Conservation (phyloP, 2,888 invertebrate species). For the Falcaria lacertinaria region DNA sequence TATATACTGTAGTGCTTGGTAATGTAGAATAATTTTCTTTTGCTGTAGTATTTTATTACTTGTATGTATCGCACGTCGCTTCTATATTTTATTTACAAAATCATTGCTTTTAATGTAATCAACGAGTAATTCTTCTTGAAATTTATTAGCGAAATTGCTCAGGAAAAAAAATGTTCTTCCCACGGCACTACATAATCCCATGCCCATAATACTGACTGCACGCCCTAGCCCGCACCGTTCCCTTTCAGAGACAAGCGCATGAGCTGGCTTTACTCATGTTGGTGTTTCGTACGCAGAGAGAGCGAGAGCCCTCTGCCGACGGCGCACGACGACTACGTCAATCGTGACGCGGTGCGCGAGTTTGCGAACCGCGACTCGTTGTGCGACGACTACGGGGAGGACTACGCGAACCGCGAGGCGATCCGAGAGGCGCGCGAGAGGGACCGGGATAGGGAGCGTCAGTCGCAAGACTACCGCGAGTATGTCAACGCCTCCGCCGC, state of each 20-base stretch:
- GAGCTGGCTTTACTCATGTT: slow-evolving; percentile 70
- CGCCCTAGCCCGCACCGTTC: slow-evolving; percentile 42
- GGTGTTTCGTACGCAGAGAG: slow-evolving; percentile 76
- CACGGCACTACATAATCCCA: slow-evolving; percentile 24
- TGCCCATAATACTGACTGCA: slow-evolving; percentile 22
- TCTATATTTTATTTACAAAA: no score
- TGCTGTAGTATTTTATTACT: slow-evolving; percentile 3
- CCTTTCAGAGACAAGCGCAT: slow-evolving; percentile 62
- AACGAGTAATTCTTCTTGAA: no score
- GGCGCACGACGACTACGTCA: slow-evolving; percentile 70
- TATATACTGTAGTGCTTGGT: background rate
- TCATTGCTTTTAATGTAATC: no score
- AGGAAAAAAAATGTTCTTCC: no score
- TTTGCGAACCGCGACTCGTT: slow-evolving; percentile 71
- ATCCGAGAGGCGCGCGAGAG: slow-evolving; percentile 70
- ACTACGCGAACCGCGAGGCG: slow-evolving; percentile 74
- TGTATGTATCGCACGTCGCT: slow-evolving; percentile 15
- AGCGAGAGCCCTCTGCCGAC: slow-evolving; percentile 67
- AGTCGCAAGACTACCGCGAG: slow-evolving; percentile 65
- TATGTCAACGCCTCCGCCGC: slow-evolving; percentile 71
- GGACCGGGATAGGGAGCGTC: slow-evolving; percentile 56
- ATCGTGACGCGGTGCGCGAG: slow-evolving; percentile 64
- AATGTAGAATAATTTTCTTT: slow-evolving; percentile 1
- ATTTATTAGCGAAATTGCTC: no score
- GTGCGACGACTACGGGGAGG: slow-evolving; percentile 72